These are phyloP conservation scores for Catocala fraxini DNA, from an alignment of 2,888 invertebrate genomes.

Conservation along the genomic window DNA sequence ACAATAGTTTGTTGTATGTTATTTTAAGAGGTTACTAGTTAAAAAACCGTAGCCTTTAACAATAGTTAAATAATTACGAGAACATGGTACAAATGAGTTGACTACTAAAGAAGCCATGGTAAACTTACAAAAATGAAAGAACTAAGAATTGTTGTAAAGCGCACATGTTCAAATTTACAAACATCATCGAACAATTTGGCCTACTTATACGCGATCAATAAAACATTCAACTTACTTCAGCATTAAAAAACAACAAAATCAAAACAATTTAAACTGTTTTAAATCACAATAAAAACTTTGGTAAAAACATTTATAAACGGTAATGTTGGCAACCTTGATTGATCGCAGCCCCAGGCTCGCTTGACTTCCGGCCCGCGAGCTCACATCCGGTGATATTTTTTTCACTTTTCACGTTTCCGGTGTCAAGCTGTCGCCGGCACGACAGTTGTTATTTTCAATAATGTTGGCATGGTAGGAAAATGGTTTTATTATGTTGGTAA, in stretches of 20 bases:
- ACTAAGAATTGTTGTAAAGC: too few relatives aligned
- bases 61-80: too few relatives aligned
- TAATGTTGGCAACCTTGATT: constrained; percentile 42
- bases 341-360: constrained; percentile 49
- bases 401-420: constrained; percentile 60
- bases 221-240: not conserved
- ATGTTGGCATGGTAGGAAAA: constrained; percentile 19
- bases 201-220: too few relatives aligned
- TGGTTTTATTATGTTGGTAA: too few relatives aligned
- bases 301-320: constrained; percentile 1
- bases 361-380: constrained; percentile 53
- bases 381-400: constrained; percentile 53
- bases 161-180: too few relatives aligned
- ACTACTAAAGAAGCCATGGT: too few relatives aligned
- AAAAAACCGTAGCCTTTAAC: too few relatives aligned
- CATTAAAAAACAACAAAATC: not conserved
- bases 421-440: constrained; percentile 50
- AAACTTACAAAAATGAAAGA: too few relatives aligned
- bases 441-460: constrained; percentile 46
- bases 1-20: too few relatives aligned
- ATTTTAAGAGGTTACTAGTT: too few relatives aligned
- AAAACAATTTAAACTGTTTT: not conserved
- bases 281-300: constrained; percentile 6
- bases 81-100: too few relatives aligned
- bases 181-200: too few relatives aligned